phyloP scores from a whole-genome alignment of 2,797 vertebrate species.

The Aplochiton taeniatus region DNA sequence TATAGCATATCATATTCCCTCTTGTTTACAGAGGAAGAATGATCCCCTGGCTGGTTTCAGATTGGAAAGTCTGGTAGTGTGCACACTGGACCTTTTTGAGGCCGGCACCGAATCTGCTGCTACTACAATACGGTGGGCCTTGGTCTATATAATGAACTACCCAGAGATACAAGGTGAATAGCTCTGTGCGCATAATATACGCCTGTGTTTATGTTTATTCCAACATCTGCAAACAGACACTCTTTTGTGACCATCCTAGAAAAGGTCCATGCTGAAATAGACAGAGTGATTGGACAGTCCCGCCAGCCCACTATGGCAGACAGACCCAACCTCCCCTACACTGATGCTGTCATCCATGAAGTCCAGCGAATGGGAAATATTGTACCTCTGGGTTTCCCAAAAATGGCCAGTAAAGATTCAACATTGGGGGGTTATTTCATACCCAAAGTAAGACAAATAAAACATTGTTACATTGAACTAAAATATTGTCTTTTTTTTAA shows the following conservation, averaged over 20 bases:
- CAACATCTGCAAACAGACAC: too few species aligned
- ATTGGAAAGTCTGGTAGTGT: too few species aligned
- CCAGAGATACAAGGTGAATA: too few species aligned
- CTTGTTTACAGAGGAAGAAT: too few species aligned
- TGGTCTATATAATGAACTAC: too few species aligned
- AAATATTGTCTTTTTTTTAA: neutral
- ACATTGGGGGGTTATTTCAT: slow-evolving; percentile 73
- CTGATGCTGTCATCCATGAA: slow-evolving; percentile 83
- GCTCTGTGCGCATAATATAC: too few species aligned
- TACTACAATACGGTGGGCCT: too few species aligned
- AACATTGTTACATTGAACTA: neutral
- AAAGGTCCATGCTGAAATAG: slow-evolving; percentile 84
- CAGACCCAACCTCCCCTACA: slow-evolving; percentile 79
- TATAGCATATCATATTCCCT: too few species aligned
- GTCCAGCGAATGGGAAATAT: slow-evolving; percentile 79
- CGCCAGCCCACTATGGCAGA: slow-evolving; percentile 68
- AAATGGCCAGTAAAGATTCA: slow-evolving; percentile 65
- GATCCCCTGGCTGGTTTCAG: too few species aligned
- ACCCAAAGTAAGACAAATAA: slow-evolving; percentile 76
- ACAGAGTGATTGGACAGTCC: slow-evolving; percentile 74
- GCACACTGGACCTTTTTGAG: too few species aligned
- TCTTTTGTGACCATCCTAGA: slow-evolving; percentile 39
- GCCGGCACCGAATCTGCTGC: too few species aligned
- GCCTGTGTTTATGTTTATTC: too few species aligned
- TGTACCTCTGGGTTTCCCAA: slow-evolving; percentile 72